phyloP scores from a whole-genome alignment of 2,113 vertebrate species.

The Ictalurus punctatus region DNA sequence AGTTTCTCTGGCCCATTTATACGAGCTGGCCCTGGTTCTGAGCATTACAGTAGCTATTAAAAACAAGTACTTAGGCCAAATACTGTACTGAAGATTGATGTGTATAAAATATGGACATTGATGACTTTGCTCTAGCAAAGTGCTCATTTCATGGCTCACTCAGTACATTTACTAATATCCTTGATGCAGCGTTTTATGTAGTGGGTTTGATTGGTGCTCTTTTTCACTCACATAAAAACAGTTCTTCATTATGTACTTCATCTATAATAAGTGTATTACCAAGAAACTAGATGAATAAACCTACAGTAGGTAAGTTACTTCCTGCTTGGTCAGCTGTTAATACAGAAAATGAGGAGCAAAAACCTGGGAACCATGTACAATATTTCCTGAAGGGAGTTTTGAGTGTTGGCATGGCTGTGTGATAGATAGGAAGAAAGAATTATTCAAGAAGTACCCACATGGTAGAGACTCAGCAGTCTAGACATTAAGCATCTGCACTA shows the following conservation, averaged over 20 bases:
- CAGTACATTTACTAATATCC: slow-evolving; percentile 23
- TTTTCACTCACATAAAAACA: slow-evolving; percentile 26
- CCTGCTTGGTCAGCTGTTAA: slow-evolving; percentile 26
- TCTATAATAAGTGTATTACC: slow-evolving; percentile 4
- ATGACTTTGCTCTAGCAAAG: slow-evolving; percentile 27
- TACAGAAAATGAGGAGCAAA: slow-evolving; percentile 10
- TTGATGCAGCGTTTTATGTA: slow-evolving; percentile 10
- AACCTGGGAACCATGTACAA: not conserved
- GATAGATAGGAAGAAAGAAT: not conserved
- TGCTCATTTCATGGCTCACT: slow-evolving; percentile 35
- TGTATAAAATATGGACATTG: slow-evolving; percentile 18
- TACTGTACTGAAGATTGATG: slow-evolving; percentile 22
- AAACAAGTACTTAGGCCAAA: not conserved
- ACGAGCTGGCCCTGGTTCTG: not conserved
- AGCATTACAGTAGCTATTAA: slow-evolving; percentile 8
- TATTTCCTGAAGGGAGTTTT: not conserved
- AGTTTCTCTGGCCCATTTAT: not conserved
- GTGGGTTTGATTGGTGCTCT: slow-evolving; percentile 4
- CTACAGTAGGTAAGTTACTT: not conserved
- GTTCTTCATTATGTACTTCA: slow-evolving; percentile 5
- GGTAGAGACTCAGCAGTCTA: slow-evolving; percentile 12
- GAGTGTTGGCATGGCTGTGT: not conserved
- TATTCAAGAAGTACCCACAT: slow-evolving; percentile 13
- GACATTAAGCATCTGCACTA: slow-evolving; percentile 13
- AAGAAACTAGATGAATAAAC: slow-evolving; percentile 25